Evolutionary conservation across 1,140 invertebrate species (phyloP).

Genomic region (Anastrepha ludens): DNA sequence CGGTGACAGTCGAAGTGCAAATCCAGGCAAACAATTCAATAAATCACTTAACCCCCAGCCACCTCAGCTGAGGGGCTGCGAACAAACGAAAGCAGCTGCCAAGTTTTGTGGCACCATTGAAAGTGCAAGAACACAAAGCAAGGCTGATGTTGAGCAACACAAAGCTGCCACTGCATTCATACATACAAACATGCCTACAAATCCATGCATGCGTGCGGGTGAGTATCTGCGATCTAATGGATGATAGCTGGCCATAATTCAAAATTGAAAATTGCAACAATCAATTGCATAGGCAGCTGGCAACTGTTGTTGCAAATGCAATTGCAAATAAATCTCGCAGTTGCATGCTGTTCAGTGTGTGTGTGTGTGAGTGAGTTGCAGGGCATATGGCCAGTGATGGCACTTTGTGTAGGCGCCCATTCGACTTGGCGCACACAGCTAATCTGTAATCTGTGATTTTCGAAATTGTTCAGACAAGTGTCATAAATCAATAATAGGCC

Average conservation of each 20-base stretch:
- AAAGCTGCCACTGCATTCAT: not conserved
- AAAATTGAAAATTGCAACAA: constrained; percentile 74
- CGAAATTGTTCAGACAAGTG: constrained; percentile 73
- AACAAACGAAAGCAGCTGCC: too few relatives aligned
- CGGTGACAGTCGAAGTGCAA: constrained; percentile 52
- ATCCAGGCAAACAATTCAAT: constrained; percentile 67
- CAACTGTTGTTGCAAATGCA: not conserved
- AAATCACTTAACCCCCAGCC: constrained; percentile 71
- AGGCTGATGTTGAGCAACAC: not conserved
- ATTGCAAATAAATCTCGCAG: constrained; percentile 20
- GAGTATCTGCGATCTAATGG: constrained; percentile 10
- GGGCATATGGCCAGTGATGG: constrained; percentile 39
- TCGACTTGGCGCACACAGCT: not conserved
- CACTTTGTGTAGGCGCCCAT: not conserved
- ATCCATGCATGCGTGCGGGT: not conserved
- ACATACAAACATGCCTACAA: not conserved
- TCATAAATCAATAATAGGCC: constrained; percentile 74
- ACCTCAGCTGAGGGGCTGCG: not conserved
- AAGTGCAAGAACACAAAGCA: not conserved
- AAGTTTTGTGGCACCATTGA: too few relatives aligned
- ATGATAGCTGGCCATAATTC: constrained; percentile 64
- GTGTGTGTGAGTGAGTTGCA: not conserved
- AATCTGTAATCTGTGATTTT: constrained; percentile 72
- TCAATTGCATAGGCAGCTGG: constrained; percentile 67
- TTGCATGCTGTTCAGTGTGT: not conserved